Conservation (phyloP, 2,888 invertebrate genomes). For the Stictocephala bisonia region DNA sequence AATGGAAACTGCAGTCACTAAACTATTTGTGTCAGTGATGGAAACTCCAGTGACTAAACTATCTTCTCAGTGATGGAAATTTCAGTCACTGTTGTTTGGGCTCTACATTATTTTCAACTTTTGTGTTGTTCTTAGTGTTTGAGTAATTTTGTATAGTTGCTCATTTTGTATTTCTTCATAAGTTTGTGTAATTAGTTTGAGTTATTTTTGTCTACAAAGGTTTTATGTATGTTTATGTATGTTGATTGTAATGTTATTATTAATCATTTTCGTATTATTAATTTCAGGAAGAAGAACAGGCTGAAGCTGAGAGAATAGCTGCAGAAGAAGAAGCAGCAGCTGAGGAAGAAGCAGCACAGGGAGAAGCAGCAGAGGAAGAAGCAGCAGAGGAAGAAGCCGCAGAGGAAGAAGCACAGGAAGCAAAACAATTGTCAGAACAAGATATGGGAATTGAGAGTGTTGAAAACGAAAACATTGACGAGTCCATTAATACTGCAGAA, state of each 20-base stretch:
- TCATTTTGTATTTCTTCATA: no score
- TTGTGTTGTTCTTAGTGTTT: no score
- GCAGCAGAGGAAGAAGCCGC: constrained; percentile 53
- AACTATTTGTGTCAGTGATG: no score
- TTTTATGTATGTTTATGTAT: no score
- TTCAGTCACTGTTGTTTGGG: no score
- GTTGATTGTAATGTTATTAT: constrained; percentile 16
- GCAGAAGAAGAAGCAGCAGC: constrained; percentile 27
- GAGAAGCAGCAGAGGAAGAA: constrained; percentile 33
- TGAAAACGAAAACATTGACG: constrained; percentile 55
- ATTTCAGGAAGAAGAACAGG: constrained; percentile 33
- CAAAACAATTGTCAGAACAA: constrained; percentile 53
- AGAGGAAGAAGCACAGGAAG: constrained; percentile 55
- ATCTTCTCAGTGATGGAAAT: no score
- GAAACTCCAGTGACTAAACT: no score
- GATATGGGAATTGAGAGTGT: constrained; percentile 49
- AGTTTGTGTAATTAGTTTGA: no score
- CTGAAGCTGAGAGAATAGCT: not conserved
- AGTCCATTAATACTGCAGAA: constrained; percentile 47
- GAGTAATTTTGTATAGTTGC: no score
- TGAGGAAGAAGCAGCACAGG: constrained; percentile 43
- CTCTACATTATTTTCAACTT: no score
- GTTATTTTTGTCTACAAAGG: no score
- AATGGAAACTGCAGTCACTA: no score
- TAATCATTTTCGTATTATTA: not conserved